Percentiles rank a stretch among this genome's conserved stretches.
These are phyloP conservation scores for Apteryx mantelli DNA, from an alignment of 2,113 vertebrate genomes.

Conservation along the genomic window DNA sequence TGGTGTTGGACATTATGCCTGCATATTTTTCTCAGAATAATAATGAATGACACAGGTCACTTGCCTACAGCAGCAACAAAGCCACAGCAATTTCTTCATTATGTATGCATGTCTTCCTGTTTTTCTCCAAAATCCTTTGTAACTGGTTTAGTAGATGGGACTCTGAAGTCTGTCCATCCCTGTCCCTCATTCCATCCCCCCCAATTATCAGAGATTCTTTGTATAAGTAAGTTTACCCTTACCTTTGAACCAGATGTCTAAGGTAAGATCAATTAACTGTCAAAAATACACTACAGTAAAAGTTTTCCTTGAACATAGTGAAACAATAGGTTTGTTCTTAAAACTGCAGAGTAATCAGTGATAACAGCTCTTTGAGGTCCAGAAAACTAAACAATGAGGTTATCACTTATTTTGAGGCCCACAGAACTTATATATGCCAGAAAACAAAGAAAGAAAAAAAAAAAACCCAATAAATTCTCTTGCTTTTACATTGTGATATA, in stretches of 20 bases:
- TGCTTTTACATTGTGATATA: neutral
- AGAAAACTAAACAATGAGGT: neutral
- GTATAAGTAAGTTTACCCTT: conserved; percentile 1
- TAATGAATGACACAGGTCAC: neutral
- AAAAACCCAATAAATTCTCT: neutral
- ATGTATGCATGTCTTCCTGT: neutral
- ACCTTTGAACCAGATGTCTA: neutral
- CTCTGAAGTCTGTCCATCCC: neutral
- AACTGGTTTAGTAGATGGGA: neutral
- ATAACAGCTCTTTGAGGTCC: neutral
- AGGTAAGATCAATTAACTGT: neutral
- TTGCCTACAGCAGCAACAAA: neutral
- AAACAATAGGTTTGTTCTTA: neutral
- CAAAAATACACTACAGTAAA: neutral
- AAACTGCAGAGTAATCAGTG: neutral
- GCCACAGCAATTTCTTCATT: neutral
- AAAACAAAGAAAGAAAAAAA: neutral
- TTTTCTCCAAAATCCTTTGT: neutral
- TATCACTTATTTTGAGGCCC: neutral
- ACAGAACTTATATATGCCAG: neutral
- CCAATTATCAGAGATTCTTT: neutral
- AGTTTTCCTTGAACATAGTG: neutral
- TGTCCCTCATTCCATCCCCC: neutral
- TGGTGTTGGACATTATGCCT: neutral
- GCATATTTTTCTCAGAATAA: neutral